Evolutionary conservation across 35 echinoderm and acorn worm genomes (phyloP), one percentile per base, ranked within the genome.

Genomic region (Heliocidaris erythrogramma): DNA sequence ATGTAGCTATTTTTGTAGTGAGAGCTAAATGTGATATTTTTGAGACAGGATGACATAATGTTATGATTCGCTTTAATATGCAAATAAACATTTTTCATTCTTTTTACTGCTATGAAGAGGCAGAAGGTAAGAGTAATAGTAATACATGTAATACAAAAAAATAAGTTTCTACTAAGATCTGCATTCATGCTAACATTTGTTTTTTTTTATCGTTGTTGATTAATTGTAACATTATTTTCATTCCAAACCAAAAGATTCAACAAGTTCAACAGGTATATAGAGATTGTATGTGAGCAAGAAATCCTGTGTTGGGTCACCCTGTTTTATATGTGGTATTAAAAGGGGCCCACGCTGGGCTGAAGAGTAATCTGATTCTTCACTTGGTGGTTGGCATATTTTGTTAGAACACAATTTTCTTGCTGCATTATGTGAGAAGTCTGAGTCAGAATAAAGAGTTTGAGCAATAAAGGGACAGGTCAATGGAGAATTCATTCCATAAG

Each of bases 181-280:
- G 52, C 52, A 56, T 56, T 56, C 52, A 56, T 14, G 52, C 52
- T 56, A 56, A 56, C 52, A 56, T 56, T 56, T n/a, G n/a, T n/a
- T n/a, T 53, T 53, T 53, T 8, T 53, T 53, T 0, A 53, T 56
- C 52, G 13, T 56, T 56, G 52, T 11, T 56, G 52, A 10, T 56
- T 56, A 56, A 56, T 56, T 56, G 10, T 56, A 56, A 56, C 9
- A 56, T 56, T 56, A 56, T 13, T 56, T 78, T 27, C 65, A 78
- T 78, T 78, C 21, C 65, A 78, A 78, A 78, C 5, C 27, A 78
- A 24, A n/a, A 78, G 65, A 78, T 78, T 78, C 65, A 78, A 78
- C 65, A 78, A 78, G 65, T 78, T 78, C 65, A 78, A 78, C 65
- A 78, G 65, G 65, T 78, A 78, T 78, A 27, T 78, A 78, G 65